Conservation (phyloP, 2,888 invertebrate genomes). For the Drosophila barbarae region DNA sequence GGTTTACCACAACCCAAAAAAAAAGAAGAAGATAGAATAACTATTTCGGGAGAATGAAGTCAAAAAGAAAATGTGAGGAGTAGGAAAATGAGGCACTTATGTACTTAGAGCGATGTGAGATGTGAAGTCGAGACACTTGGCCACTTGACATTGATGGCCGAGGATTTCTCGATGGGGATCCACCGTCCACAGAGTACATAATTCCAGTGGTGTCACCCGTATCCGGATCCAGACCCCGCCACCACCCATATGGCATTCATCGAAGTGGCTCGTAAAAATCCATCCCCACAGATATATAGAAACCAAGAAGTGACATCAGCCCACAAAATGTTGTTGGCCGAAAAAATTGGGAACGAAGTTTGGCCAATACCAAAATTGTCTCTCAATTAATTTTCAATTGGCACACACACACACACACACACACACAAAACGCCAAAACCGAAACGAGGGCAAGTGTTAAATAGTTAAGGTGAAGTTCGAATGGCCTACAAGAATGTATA, state of each 20-base stretch:
- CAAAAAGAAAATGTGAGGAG: neutral
- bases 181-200: neutral
- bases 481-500: conserved; percentile 2
- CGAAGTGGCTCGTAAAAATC: conserved; percentile 7
- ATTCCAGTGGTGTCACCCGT: conserved; percentile 20
- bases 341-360: conserved; percentile 18
- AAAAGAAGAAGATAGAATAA: neutral
- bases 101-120: conserved; percentile 28
- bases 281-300: conserved; percentile 3
- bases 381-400: conserved; percentile 59
- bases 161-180: conserved; percentile 12
- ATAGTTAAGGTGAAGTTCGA: neutral
- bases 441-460: neutral
- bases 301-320: conserved; percentile 57
- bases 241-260: neutral
- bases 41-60: conserved; percentile 3
- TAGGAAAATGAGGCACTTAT: conserved; percentile 31
- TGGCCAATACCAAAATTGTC: conserved; percentile 47
- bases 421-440: conserved; percentile 13
- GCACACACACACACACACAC: conserved; percentile 45
- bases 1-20: conserved; percentile 21
- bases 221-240: neutral
- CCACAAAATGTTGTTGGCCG: conserved; percentile 40
- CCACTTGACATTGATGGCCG: conserved; percentile 42
- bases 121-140: conserved; percentile 24